phyloP scores from a whole-genome alignment of 2,113 vertebrate genomes.

The Oryzias melastigma region DNA sequence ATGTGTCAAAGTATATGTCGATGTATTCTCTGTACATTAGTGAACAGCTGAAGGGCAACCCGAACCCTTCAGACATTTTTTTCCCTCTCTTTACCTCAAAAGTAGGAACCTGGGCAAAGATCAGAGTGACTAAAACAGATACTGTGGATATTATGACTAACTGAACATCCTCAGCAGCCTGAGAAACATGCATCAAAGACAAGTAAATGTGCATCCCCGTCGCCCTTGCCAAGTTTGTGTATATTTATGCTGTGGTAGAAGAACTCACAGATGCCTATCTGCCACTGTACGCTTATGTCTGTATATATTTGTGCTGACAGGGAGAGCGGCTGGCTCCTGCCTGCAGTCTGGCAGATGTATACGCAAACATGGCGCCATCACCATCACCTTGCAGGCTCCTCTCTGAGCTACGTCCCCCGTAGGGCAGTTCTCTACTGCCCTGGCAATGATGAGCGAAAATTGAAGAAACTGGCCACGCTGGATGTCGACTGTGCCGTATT shows the following conservation, averaged over 20 bases:
- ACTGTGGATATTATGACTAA: too few species aligned
- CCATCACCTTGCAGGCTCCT: constrained; percentile 64
- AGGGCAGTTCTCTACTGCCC: constrained; percentile 94
- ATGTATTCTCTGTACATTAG: constrained; percentile 63
- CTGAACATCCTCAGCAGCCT: too few species aligned
- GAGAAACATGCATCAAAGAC: constrained; percentile 23
- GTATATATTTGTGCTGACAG: constrained; percentile 59
- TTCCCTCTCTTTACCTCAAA: constrained; percentile 28
- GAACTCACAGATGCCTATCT: constrained; percentile 4
- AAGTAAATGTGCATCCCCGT: constrained; percentile 6
- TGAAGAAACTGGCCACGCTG: constrained; percentile 87
- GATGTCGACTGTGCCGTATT: constrained; percentile 91
- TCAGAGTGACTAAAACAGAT: too few species aligned
- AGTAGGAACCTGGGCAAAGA: too few species aligned
- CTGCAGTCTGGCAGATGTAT: constrained; percentile 47
- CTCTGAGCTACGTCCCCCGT: constrained; percentile 85
- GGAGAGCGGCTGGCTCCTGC: constrained; percentile 37
- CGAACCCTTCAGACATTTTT: constrained; percentile 54
- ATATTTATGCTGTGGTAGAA: constrained; percentile 9
- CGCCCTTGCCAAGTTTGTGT: constrained; percentile 6
- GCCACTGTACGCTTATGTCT: constrained; percentile 28
- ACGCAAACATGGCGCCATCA: constrained; percentile 47
- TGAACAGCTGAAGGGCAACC: constrained; percentile 72
- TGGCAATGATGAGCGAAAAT: constrained; percentile 92
- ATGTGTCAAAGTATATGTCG: constrained; percentile 47